These are phyloP conservation scores for Drosophila malerkotliana DNA, from an alignment of 1,140 invertebrate genomes.

Conservation along the genomic window DNA sequence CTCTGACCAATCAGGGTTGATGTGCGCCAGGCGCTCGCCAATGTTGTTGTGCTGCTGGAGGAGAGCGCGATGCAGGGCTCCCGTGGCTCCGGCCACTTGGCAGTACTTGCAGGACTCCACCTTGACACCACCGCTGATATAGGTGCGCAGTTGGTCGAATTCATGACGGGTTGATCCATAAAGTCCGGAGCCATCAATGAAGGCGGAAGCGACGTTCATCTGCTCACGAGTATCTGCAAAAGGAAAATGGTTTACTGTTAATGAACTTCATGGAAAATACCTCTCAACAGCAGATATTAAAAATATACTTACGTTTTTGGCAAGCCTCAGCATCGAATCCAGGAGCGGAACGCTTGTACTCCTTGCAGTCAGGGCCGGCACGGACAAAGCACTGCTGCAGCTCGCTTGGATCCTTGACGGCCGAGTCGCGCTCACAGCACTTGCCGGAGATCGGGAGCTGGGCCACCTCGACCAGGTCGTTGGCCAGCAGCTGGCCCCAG, in stretches of 20 bases:
- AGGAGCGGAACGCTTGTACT: slow-evolving; percentile 91
- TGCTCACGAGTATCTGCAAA: slow-evolving; percentile 88
- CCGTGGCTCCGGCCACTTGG: slow-evolving; percentile 84
- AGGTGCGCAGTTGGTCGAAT: slow-evolving; percentile 89
- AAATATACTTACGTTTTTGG: slow-evolving; percentile 85
- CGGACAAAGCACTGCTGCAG: slow-evolving; percentile 81
- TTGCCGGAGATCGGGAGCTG: slow-evolving; percentile 83
- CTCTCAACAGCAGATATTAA: no score
- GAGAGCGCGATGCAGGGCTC: slow-evolving; percentile 88
- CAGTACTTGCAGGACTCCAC: slow-evolving; percentile 86
- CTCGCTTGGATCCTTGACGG: slow-evolving; percentile 68
- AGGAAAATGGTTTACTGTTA: background rate
- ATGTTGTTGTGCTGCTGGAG: slow-evolving; percentile 93
- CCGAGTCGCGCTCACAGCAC: slow-evolving; percentile 85
- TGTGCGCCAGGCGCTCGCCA: slow-evolving; percentile 88
- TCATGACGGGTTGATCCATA: slow-evolving; percentile 91
- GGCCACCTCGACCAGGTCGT: slow-evolving; percentile 89
- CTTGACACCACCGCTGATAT: slow-evolving; percentile 89
- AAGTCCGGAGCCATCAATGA: slow-evolving; percentile 93
- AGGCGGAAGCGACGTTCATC: slow-evolving; percentile 94
- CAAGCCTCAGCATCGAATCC: slow-evolving; percentile 87
- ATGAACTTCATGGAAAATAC: background rate
- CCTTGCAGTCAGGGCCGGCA: slow-evolving; percentile 85
- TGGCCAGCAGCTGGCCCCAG: slow-evolving; percentile 91
- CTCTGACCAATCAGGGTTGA: slow-evolving; percentile 95